phyloP scores from a whole-genome alignment of 2,888 invertebrate species.

The Archaeoteleia sp. region DNA sequence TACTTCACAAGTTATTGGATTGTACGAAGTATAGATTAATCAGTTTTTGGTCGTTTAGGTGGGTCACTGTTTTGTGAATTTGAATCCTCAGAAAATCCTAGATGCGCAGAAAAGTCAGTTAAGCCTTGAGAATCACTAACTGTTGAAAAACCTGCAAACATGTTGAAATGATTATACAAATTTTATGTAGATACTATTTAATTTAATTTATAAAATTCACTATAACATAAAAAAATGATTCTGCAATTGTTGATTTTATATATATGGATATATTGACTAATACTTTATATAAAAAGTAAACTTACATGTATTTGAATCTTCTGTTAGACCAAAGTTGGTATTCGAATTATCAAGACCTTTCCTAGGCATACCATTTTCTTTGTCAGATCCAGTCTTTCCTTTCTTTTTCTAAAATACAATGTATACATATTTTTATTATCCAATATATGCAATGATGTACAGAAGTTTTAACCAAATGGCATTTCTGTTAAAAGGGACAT shows the following conservation, averaged over 20 bases:
- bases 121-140: conserved; percentile 93
- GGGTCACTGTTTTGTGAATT: conserved; percentile 92
- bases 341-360: conserved; percentile 85
- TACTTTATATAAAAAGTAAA: conserved; percentile 43
- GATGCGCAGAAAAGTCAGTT: conserved; percentile 88
- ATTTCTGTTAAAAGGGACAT: no score
- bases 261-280: not conserved
- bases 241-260: no score
- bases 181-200: no score
- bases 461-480: no score
- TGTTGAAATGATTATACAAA: not conserved
- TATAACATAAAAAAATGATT: conserved; percentile 12
- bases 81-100: conserved; percentile 93
- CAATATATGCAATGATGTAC: not conserved
- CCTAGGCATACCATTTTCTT: conserved; percentile 84
- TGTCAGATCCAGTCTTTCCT: conserved; percentile 82
- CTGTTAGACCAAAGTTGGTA: conserved; percentile 89
- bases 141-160: conserved; percentile 86
- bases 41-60: conserved; percentile 87
- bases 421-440: not conserved
- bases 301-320: conserved; percentile 94
- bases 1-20: no score
- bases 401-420: conserved; percentile 78
- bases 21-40: conserved; percentile 74
- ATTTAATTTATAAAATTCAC: no score